phyloP scores from a whole-genome alignment of 2,888 invertebrate species.

The Malthinus seriepunctatus region DNA sequence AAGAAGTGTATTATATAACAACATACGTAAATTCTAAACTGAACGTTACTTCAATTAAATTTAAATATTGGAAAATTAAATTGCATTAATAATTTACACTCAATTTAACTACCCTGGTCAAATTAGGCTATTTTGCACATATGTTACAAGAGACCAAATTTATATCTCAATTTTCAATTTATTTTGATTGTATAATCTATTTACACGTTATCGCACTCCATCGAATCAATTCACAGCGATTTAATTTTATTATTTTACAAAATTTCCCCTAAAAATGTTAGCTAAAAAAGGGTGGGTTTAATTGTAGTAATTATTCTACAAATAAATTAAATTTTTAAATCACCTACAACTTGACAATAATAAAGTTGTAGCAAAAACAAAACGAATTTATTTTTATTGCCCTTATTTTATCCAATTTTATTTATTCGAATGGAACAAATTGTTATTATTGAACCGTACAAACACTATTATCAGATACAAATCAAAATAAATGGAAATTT shows the following conservation, averaged over 20 bases:
- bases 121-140: constrained; percentile 10
- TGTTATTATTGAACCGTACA: constrained; percentile 39
- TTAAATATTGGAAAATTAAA: neutral
- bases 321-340: neutral
- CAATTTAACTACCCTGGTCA: constrained; percentile 9
- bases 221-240: neutral
- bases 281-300: no score
- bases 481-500: constrained; percentile 45
- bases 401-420: constrained; percentile 3
- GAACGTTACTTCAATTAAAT: no score
- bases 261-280: no score
- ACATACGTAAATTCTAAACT: no score
- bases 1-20: no score
- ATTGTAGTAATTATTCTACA: neutral
- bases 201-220: constrained; percentile 10
- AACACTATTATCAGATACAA: constrained; percentile 43
- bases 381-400: constrained; percentile 12
- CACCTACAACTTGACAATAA: no score
- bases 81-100: constrained; percentile 8
- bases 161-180: constrained; percentile 17
- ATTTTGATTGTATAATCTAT: constrained; percentile 15
- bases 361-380: constrained; percentile 1
- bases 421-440: constrained; percentile 36
- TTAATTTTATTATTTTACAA: neutral
- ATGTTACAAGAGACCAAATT: constrained; percentile 15